Evolutionary conservation across 2,797 vertebrate species (phyloP).

Genomic region (Acanthurus lineatus): DNA sequence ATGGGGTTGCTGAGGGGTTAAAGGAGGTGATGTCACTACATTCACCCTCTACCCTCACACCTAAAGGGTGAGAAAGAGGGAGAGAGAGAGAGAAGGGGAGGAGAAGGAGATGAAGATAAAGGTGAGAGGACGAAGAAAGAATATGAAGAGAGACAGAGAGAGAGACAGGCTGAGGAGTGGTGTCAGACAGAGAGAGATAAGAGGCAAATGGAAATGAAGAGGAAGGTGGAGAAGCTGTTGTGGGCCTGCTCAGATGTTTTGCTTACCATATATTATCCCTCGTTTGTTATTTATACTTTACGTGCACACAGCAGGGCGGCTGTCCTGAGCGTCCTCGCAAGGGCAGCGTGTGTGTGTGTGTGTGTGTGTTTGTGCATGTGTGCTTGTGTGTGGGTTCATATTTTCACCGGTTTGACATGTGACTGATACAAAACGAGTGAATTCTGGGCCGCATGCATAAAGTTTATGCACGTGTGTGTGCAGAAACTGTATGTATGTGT

Average conservation of each 20-base stretch:
- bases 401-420: conserved; percentile 1
- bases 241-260: conserved; percentile 56
- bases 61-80: background rate
- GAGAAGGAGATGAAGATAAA: conserved; percentile 31
- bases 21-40: conserved; percentile 74
- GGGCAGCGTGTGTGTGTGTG: conserved; percentile 22
- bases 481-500: no score
- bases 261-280: conserved; percentile 67
- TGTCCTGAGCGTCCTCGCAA: conserved; percentile 45
- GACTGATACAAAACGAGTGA: conserved; percentile 18
- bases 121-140: conserved; percentile 28
- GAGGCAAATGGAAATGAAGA: conserved; percentile 14
- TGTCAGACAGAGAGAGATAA: conserved; percentile 20
- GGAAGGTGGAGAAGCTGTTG: conserved; percentile 20
- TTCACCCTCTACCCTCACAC: conserved; percentile 51
- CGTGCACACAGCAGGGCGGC: conserved; percentile 50
- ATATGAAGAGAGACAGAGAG: conserved; percentile 4
- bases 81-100: background rate
- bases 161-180: background rate
- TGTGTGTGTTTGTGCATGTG: conserved; percentile 5
- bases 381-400: background rate
- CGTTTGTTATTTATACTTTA: conserved; percentile 68
- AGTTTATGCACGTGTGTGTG: background rate
- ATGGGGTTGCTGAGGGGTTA: conserved; percentile 59
- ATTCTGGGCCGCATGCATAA: background rate